These are phyloP conservation scores for Gerris buenoi DNA, from an alignment of 1,140 invertebrate genomes.

Conservation along the genomic window DNA sequence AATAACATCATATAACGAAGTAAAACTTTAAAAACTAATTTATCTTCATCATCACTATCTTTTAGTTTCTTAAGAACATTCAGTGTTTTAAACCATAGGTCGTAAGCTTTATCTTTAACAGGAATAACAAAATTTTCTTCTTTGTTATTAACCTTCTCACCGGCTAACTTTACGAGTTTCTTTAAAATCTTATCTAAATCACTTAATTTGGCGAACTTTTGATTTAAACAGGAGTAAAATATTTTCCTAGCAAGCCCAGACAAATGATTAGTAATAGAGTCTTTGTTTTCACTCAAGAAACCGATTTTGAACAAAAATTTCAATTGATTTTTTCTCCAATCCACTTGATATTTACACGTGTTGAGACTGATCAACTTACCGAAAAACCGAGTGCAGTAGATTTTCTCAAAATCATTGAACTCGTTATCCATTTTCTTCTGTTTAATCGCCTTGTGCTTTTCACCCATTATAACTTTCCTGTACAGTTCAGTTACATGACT, in stretches of 20 bases:
- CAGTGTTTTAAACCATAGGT: not conserved
- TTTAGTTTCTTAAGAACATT: not conserved
- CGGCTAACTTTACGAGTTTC: not conserved
- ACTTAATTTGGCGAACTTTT: not conserved
- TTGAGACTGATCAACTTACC: not conserved
- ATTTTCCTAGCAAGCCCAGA: not conserved
- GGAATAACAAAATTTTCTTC: not conserved
- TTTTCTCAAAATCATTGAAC: not conserved
- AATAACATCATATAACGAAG: not conserved
- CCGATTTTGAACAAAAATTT: not conserved
- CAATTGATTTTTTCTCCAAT: not conserved
- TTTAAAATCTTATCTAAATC: not conserved
- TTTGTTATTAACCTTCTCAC: not conserved
- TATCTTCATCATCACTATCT: not conserved
- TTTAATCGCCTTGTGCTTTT: not conserved
- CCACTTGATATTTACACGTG: not conserved
- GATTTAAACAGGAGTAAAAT: not conserved
- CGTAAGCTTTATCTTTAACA: not conserved
- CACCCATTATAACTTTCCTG: not conserved
- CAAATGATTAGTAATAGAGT: not conserved
- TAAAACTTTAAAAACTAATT: not conserved
- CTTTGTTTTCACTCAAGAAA: not conserved
- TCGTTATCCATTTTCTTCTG: not conserved
- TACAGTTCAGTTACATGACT: not conserved
- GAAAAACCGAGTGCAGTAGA: not conserved